Base-by-base conservation (phyloP, 2,888 invertebrate species). In the Campaea margaritaria region DNA sequence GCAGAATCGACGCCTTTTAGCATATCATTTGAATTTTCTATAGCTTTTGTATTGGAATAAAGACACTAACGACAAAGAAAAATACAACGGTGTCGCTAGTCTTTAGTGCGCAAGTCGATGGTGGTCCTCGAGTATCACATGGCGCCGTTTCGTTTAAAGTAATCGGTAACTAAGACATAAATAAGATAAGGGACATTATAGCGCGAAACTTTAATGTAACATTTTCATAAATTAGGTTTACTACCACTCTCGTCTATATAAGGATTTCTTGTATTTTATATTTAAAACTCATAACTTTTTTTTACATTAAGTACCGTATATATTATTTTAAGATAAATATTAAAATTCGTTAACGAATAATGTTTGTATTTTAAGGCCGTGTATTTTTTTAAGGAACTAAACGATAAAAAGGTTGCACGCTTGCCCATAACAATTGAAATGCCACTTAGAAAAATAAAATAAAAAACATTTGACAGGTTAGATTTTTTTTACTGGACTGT, bases 41-140 rank as follows among this genome's bases (percentile, higher is more conserved):
- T 67, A 54, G 42, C 80, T 86, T 82, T 76, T 76, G 84, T 12
- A 12, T 83, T 69, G 54, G 61, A 73, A 81, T 83, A 78, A 80
- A 81, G 72, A 65, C 74, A 78, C 81, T 78, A 76, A 79, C 69
- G 64, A 67, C 52, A 67, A 76, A 82, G 79, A 80, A 82, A 68
- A 82, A 74, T 53, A 71, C 57, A 65, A 69, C 51, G 48, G 55
- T 76, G 64, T 76, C 31, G 9, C 10, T 1, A 9, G 9, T 81
- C 83, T 85, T 85, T 82, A 82, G n/a, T n/a, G n/a, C n/a, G n/a
- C n/a, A n/a, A n/a, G 80, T 21, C 21, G 21, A 21, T 21, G 73
- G 67, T 51, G 55, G 50, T 60, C 55, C 42, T 47, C 28, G 45
- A 21, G 42, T 47, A 68, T 69, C 70, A 73, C 69, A 79, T 79